These are phyloP conservation scores for Amphiprion percula DNA, from an alignment of 2,113 vertebrate species.

Conservation along the genomic window DNA sequence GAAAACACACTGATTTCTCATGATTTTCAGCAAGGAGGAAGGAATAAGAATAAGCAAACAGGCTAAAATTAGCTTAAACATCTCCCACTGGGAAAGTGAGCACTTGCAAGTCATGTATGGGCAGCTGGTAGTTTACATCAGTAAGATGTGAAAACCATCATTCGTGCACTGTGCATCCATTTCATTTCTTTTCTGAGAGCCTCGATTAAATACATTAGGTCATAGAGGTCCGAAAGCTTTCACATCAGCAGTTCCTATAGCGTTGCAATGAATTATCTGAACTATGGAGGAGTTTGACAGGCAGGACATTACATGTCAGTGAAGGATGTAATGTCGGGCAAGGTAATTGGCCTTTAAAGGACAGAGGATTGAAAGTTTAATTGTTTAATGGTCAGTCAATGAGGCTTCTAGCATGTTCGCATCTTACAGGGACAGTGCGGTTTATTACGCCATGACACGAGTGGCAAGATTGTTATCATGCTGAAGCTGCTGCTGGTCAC, in stretches of 20 bases:
- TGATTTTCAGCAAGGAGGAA: too few species aligned
- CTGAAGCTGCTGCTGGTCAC: slow-evolving; percentile 33
- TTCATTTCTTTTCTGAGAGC: not conserved
- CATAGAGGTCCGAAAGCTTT: slow-evolving; percentile 9
- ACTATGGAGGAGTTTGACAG: slow-evolving; percentile 1
- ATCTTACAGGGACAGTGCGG: slow-evolving; percentile 42
- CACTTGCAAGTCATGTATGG: not conserved
- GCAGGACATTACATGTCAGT: slow-evolving; percentile 46
- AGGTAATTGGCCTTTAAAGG: slow-evolving; percentile 66
- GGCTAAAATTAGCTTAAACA: not conserved
- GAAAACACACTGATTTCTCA: too few species aligned
- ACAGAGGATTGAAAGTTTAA: slow-evolving; percentile 65
- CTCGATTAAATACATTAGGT: slow-evolving; percentile 26
- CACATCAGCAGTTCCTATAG: not conserved
- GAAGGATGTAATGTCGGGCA: slow-evolving; percentile 41
- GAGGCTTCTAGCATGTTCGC: slow-evolving; percentile 43
- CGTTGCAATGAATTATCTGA: slow-evolving; percentile 15
- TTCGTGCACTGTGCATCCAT: not conserved
- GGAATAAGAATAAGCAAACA: not conserved
- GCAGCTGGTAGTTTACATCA: slow-evolving; percentile 3
- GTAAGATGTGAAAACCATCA: slow-evolving; percentile 6
- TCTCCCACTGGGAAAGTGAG: not conserved
- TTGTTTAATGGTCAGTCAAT: slow-evolving; percentile 72
- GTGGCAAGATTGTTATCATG: slow-evolving; percentile 54
- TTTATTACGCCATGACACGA: slow-evolving; percentile 42